Evolutionary conservation across 2,888 invertebrate species (phyloP).

Genomic region (Apamea monoglypha): DNA sequence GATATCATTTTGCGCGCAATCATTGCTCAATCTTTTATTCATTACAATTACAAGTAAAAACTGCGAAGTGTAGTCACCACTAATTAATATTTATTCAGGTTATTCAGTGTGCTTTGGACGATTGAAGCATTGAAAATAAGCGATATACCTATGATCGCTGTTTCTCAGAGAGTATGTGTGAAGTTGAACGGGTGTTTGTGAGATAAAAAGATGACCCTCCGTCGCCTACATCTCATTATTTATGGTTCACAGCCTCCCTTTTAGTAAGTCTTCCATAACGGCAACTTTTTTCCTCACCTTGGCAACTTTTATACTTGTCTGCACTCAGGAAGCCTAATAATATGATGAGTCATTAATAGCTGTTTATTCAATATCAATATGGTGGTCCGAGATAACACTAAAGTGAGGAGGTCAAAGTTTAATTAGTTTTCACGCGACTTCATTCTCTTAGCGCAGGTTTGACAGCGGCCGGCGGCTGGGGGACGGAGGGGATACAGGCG

Average conservation of each 20-base stretch:
- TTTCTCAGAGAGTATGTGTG: constrained; percentile 30
- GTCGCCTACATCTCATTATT: constrained; percentile 77
- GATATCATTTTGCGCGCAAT: constrained; percentile 43
- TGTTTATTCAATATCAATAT: constrained; percentile 63
- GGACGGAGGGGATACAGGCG: not conserved
- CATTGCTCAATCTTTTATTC: constrained; percentile 42
- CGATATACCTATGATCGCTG: not conserved
- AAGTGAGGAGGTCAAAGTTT: constrained; percentile 80
- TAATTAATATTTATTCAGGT: constrained; percentile 13
- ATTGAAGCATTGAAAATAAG: not conserved
- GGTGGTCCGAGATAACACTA: constrained; percentile 59
- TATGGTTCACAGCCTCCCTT: constrained; percentile 80
- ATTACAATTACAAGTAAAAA: constrained; percentile 36
- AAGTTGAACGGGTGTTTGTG: constrained; percentile 67
- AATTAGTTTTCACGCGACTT: constrained; percentile 83
- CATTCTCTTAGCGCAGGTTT: constrained; percentile 75
- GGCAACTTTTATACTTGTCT: constrained; percentile 56
- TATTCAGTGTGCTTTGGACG: constrained; percentile 18
- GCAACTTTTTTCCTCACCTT: constrained; percentile 60
- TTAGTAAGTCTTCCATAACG: constrained; percentile 74
- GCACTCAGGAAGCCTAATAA: constrained; percentile 52
- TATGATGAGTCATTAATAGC: constrained; percentile 55
- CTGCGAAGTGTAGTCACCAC: constrained; percentile 11
- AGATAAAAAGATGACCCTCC: constrained; percentile 80
- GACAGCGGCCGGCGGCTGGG: constrained; percentile 53